Conservation (phyloP, 2,797 vertebrate genomes). For the Sphenodon punctatus region DNA sequence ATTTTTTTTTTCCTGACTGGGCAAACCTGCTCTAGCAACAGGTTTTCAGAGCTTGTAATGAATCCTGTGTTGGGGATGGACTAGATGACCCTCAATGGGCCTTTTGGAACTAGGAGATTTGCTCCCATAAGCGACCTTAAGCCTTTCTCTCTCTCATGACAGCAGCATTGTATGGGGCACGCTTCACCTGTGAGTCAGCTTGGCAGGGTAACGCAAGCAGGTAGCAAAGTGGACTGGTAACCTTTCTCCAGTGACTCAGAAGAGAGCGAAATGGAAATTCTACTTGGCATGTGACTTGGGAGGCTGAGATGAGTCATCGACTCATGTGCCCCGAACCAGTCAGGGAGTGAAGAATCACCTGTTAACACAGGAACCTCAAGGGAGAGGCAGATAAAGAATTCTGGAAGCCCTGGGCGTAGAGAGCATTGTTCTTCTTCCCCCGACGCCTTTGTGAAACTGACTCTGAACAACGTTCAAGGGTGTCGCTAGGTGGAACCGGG, state of each 20-base stretch:
- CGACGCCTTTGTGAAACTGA: too few species aligned
- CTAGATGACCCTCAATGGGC: too few species aligned
- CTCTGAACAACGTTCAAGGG: too few species aligned
- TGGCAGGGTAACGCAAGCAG: not conserved
- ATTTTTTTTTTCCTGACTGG: too few species aligned
- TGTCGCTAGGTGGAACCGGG: too few species aligned
- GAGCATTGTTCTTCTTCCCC: too few species aligned
- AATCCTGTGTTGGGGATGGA: too few species aligned
- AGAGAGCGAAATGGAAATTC: not conserved
- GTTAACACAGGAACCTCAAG: not conserved
- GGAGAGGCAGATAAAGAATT: too few species aligned
- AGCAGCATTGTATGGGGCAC: not conserved
- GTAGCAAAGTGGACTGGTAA: not conserved
- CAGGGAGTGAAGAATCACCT: not conserved
- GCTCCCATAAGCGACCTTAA: rapidly evolving
- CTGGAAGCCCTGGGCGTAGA: too few species aligned
- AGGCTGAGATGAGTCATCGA: not conserved
- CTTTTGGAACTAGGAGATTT: not conserved
- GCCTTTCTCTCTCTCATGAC: not conserved
- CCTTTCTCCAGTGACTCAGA: not conserved
- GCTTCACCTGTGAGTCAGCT: not conserved
- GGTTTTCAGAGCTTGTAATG: too few species aligned
- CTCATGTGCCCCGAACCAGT: not conserved
- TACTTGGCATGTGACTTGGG: not conserved
- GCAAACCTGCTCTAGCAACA: too few species aligned